Conservation (phyloP, 2,888 invertebrate species). For the Volucella inanis region DNA sequence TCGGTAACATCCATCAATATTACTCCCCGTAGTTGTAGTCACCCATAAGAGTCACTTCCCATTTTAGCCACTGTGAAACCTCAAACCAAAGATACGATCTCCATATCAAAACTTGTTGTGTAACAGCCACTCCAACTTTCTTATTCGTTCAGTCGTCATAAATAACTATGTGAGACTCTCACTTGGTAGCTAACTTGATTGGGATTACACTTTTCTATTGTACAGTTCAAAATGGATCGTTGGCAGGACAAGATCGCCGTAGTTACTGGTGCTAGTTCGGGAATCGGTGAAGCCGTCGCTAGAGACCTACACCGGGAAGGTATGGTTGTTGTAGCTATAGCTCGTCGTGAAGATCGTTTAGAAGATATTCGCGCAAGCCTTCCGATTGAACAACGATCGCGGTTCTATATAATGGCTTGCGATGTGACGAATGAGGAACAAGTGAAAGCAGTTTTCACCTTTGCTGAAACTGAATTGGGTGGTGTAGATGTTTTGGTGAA, state of each 20-base stretch:
- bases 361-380: constrained; percentile 50
- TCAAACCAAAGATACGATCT: neutral
- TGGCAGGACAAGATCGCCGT: constrained; percentile 65
- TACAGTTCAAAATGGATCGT: constrained; percentile 62
- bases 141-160: constrained; percentile 7
- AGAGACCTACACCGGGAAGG: constrained; percentile 56
- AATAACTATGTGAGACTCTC: neutral
- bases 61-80: constrained; percentile 16
- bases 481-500: constrained; percentile 85
- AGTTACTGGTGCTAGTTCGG: constrained; percentile 68
- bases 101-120: constrained; percentile 12
- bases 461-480: constrained; percentile 84
- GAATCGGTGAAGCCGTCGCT: constrained; percentile 67
- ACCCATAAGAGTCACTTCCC: neutral
- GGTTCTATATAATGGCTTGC: constrained; percentile 83
- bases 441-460: constrained; percentile 84
- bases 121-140: constrained; percentile 14
- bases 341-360: constrained; percentile 59
- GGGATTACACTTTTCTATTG: too few species aligned
- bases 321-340: constrained; percentile 61
- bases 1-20: neutral
- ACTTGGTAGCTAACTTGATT: neutral
- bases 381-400: constrained; percentile 64
- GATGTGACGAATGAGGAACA: constrained; percentile 85
- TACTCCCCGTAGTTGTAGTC: neutral